Percentiles rank a stretch among this genome's conserved stretches.
Evolutionary conservation across 2,113 vertebrate genomes (phyloP).

Genomic region (Ciconia stormi): DNA sequence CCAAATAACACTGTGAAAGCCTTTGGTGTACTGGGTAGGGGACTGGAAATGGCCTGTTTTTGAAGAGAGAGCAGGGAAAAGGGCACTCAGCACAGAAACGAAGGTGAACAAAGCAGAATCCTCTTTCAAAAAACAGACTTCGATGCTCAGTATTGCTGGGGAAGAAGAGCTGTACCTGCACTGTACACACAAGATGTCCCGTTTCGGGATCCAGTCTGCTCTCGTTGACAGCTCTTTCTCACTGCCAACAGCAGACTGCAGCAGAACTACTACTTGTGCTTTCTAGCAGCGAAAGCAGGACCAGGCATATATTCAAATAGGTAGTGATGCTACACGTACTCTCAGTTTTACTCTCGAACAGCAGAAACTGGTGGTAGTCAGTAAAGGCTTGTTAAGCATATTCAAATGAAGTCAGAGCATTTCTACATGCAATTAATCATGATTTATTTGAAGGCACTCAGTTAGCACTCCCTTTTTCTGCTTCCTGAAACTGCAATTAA

Average conservation of each 20-base stretch:
- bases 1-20: background rate
- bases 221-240: background rate
- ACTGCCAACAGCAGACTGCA: background rate
- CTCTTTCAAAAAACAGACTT: background rate
- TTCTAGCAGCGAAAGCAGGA: background rate
- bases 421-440: constrained; percentile 69
- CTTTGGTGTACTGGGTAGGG: background rate
- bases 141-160: background rate
- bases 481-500: constrained; percentile 66
- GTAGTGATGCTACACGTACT: constrained; percentile 40
- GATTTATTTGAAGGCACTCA: constrained; percentile 69
- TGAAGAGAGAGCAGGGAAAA: background rate
- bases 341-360: constrained; percentile 64
- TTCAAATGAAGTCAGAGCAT: constrained; percentile 58
- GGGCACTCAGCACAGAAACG: background rate
- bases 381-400: constrained; percentile 58
- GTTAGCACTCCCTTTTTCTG: constrained; percentile 57
- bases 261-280: background rate
- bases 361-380: constrained; percentile 32
- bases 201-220: background rate
- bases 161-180: background rate
- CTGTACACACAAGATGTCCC: background rate
- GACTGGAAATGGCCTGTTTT: background rate
- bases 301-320: constrained; percentile 50
- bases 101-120: background rate